Conservation (phyloP, 2,113 vertebrate genomes). For the Piaya cayana region DNA sequence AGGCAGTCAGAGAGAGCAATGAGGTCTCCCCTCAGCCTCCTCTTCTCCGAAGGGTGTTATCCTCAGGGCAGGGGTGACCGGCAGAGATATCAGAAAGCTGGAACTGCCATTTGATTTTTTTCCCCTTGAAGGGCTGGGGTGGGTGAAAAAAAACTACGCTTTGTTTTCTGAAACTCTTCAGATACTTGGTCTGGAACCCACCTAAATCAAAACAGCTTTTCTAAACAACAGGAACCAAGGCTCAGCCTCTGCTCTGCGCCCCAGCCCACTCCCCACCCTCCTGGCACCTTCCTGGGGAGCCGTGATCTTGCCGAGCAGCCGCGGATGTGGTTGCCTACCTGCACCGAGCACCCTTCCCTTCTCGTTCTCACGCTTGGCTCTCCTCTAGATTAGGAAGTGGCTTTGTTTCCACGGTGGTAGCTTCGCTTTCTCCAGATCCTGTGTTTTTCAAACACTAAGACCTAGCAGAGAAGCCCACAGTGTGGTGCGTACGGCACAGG, state of each 20-base stretch:
- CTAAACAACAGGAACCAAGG: slow-evolving; percentile 4
- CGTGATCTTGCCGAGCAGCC: background rate
- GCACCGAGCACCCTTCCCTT: background rate
- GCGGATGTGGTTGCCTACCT: slow-evolving; percentile 24
- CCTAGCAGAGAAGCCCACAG: background rate
- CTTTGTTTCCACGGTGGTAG: background rate
- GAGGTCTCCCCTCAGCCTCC: no score
- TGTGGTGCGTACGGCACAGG: accelerated
- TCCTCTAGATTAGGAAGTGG: background rate
- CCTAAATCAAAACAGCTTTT: background rate
- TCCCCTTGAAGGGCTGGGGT: background rate
- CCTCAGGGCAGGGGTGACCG: background rate
- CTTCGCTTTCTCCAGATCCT: background rate
- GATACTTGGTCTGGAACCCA: background rate
- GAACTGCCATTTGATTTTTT: background rate
- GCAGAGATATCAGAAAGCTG: background rate
- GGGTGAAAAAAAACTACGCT: no score
- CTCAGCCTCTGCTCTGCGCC: background rate
- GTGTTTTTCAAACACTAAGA: background rate
- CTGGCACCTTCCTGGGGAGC: background rate
- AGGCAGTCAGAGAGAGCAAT: no score
- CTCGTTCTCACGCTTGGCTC: background rate
- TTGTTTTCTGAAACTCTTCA: background rate
- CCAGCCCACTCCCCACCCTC: background rate
- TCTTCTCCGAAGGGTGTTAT: background rate